Conservation (phyloP, 1,140 invertebrate species). For the Solenopsis fugax region DNA sequence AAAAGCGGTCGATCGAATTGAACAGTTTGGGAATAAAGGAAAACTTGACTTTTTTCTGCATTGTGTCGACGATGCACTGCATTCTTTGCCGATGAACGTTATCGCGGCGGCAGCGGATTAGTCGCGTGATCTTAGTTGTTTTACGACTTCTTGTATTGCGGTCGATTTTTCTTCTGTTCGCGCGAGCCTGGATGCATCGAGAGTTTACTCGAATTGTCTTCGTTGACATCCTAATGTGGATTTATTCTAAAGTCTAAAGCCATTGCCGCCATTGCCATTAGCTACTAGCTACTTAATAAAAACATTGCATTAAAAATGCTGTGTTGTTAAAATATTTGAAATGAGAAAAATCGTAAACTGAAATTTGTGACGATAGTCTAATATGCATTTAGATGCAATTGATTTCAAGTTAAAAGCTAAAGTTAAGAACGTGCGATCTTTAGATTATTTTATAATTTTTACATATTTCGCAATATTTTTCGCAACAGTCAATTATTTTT, state of each 20-base stretch:
- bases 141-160: conserved; percentile 57
- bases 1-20: conserved; percentile 42
- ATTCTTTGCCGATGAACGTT: conserved; percentile 51
- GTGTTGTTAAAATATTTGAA: background rate
- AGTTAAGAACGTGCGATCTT: background rate
- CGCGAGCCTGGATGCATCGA: background rate
- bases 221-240: background rate
- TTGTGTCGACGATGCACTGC: conserved; percentile 6
- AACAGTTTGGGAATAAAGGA: conserved; percentile 7
- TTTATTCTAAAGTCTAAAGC: background rate
- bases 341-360: background rate
- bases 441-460: too few relatives aligned
- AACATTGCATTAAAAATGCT: background rate
- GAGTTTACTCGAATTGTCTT: conserved; percentile 6
- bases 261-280: background rate
- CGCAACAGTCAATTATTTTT: background rate
- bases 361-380: background rate
- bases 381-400: background rate
- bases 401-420: background rate
- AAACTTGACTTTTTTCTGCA: conserved; percentile 7
- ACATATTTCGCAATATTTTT: conserved; percentile 6
- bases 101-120: conserved; percentile 59
- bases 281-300: background rate
- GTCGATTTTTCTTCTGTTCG: conserved; percentile 2
- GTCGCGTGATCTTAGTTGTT: conserved; percentile 48